Evolutionary conservation across 2,888 invertebrate species (phyloP).

Genomic region (Heliconius charithonia): DNA sequence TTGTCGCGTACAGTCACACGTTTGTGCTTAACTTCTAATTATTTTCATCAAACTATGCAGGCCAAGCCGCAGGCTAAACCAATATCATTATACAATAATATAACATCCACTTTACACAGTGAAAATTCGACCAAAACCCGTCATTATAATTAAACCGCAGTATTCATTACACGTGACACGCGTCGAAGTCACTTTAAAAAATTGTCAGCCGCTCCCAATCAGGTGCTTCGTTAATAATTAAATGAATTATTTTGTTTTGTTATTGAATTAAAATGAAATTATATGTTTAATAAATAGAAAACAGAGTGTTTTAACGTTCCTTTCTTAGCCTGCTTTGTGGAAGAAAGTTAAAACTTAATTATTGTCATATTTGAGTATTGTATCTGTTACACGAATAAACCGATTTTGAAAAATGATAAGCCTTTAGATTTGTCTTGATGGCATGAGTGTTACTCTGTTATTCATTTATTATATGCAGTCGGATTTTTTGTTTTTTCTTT

Average conservation of each 20-base stretch:
- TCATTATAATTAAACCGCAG: slow-evolving; percentile 46
- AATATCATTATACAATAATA: not conserved
- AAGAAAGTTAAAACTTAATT: too few relatives aligned
- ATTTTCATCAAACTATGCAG: not conserved
- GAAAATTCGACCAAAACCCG: slow-evolving; percentile 31
- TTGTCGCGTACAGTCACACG: too few relatives aligned
- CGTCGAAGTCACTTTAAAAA: slow-evolving; percentile 45
- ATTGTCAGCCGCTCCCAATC: slow-evolving; percentile 49
- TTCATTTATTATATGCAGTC: too few relatives aligned
- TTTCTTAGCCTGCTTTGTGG: too few relatives aligned
- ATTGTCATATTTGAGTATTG: too few relatives aligned
- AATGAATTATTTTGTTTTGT: not conserved
- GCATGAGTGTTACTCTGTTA: too few relatives aligned
- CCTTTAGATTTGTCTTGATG: too few relatives aligned
- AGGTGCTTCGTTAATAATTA: slow-evolving; percentile 10
- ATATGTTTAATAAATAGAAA: not conserved
- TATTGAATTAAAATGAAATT: too few relatives aligned
- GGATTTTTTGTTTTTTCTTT: too few relatives aligned
- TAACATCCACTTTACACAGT: slow-evolving; percentile 21
- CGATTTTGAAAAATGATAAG: too few relatives aligned
- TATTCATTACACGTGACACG: slow-evolving; percentile 45
- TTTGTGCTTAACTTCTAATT: too few relatives aligned
- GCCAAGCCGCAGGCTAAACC: not conserved
- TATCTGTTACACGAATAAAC: too few relatives aligned
- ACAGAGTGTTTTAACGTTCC: not conserved